Evolutionary conservation across 2,113 vertebrate species (phyloP).

Genomic region (Loxodonta africana): DNA sequence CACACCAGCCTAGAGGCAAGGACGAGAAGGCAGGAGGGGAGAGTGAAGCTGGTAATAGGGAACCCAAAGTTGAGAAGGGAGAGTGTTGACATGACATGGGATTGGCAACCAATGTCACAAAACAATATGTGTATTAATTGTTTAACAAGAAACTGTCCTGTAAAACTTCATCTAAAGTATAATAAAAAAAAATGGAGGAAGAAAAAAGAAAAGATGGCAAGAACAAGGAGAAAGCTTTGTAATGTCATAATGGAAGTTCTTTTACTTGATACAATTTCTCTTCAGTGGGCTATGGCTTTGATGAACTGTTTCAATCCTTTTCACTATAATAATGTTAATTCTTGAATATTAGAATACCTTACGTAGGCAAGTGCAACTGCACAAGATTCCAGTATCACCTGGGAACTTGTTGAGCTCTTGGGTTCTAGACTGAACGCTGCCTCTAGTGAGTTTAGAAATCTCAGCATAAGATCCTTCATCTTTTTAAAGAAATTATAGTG

Average conservation of each 20-base stretch:
- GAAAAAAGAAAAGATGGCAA: neutral
- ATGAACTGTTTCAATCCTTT: neutral
- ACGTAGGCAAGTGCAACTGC: neutral
- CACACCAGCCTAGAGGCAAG: too few species aligned
- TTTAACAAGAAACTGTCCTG: too few species aligned
- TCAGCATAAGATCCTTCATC: neutral
- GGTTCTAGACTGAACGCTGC: neutral
- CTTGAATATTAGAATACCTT: neutral
- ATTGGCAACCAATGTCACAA: too few species aligned
- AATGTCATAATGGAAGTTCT: neutral
- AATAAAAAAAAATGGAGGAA: too few species aligned
- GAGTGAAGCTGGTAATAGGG: too few species aligned
- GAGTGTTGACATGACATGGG: too few species aligned
- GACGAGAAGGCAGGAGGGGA: too few species aligned
- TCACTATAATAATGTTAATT: neutral
- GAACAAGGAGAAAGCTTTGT: neutral
- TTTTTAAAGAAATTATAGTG: neutral
- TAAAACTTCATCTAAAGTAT: too few species aligned
- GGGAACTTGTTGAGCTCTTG: neutral
- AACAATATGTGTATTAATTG: too few species aligned
- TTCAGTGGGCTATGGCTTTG: neutral
- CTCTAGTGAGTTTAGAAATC: slow-evolving; percentile 22
- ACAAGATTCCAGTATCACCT: neutral
- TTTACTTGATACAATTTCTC: neutral
- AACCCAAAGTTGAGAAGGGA: too few species aligned